These are phyloP conservation scores for Lumbricus terrestris DNA, from an alignment of 2,888 invertebrate species.

Conservation along the genomic window DNA sequence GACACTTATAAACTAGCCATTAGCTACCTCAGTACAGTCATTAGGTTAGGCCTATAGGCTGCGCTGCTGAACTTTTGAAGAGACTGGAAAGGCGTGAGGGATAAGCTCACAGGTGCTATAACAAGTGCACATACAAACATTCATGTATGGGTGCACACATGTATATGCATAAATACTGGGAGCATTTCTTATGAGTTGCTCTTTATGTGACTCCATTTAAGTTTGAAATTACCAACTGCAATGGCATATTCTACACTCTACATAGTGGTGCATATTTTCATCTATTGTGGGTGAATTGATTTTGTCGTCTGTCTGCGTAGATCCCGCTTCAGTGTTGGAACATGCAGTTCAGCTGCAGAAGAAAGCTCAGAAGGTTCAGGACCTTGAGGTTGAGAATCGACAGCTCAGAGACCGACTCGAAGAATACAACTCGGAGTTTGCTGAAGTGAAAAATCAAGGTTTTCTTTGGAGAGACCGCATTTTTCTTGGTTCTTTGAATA, in stretches of 20 bases:
- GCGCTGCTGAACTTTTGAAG: no score
- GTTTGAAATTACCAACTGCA: no score
- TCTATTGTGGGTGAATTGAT: neutral
- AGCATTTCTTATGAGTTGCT: neutral
- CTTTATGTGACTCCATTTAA: neutral
- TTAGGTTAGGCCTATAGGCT: no score
- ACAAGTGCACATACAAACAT: no score
- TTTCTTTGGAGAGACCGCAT: neutral
- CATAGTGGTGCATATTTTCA: no score
- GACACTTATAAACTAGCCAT: no score
- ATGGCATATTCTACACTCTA: no score
- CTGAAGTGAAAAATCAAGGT: constrained; percentile 64
- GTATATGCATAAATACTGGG: neutral
- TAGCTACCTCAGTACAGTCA: no score
- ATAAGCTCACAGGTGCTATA: no score
- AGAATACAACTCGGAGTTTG: constrained; percentile 63
- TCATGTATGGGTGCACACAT: neutral
- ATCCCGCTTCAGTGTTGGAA: constrained; percentile 61
- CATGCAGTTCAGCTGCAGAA: constrained; percentile 59
- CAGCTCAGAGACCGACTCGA: constrained; percentile 62
- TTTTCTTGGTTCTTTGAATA: no score
- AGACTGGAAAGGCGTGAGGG: no score
- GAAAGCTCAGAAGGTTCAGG: constrained; percentile 57
- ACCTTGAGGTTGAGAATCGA: constrained; percentile 63
- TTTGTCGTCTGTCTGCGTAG: constrained; percentile 47